Evolutionary conservation across 2,113 vertebrate species (phyloP), one percentile per base, ranked within the genome.

Genomic region (Solea senegalensis): DNA sequence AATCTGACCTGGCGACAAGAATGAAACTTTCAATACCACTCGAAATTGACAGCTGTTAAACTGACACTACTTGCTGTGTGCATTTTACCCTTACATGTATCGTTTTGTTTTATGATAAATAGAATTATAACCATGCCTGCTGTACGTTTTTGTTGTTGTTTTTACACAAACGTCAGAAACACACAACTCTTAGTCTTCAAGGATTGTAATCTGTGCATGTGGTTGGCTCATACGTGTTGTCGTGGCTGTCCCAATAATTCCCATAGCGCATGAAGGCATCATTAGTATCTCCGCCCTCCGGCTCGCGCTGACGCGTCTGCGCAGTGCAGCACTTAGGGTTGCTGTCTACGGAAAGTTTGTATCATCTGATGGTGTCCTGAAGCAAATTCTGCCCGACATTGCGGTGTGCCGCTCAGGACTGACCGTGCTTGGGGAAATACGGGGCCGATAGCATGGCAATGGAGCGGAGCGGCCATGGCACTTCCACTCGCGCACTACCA

Each of bases 311-410:
- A 41, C 26, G 80, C 85, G 78, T 11, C 59, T 81, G 84, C 89
- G 85, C 86, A 2, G 39, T 83, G 65, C 51, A 39, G 52, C 43
- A 11, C 13, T 3, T 8, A 9, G 10, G 49, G 41, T 16, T 59
- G 28, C 52, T 54, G 70, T 57, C 16, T 80, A 65, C 88, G 86
- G 77, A 90, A 92, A 91, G 78, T 91, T 91, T 91, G 69, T 83
- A 55, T 84, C 81, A 60, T 52, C 77, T 53, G 28, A 70, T 49
- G 53, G 21, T 43, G 40, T 81, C 56, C 14, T 76, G 45, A 56
- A 21, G n/a, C 54, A 40, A 41, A 51, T 7, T 28, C 6, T 40
- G 1, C 11, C 27, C 34, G 26, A 46, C 16, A 57, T 81, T 81
- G 82, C 62, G 60, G 57, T 40, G 12, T 62, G 0, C 54, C 10